Evolutionary conservation across 2,113 vertebrate genomes (phyloP), one percentile per base, ranked within the genome.

Genomic region (Sylvietta virens): DNA sequence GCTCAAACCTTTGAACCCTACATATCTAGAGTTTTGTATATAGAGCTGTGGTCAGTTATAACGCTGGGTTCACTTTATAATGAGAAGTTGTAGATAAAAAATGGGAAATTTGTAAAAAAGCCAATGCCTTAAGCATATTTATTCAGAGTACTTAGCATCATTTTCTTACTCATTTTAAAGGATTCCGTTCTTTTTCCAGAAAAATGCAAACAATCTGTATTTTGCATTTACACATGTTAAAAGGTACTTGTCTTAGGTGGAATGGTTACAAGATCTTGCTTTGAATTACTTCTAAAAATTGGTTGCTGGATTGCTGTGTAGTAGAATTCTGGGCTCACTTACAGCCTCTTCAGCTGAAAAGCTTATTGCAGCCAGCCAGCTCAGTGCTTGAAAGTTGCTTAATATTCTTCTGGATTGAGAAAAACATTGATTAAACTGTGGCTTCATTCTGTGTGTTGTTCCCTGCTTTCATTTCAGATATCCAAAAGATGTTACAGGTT

Each of bases 271-370:
- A 60, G 31, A 45, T 53, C 57, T 84, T 85, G 4, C 51, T 79
- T 72, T 76, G 42, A 76, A 33, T 77, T 76, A 23, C 44, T 78
- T 76, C 24, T 40, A 18, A 81, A 83, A 92, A 69, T 40, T 67
- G 48, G 26, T 66, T 86, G 27, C 65, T 84, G 39, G n/a, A 3
- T 64, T 84, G 40, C 53, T 51, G 27, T 81, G 37, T 24, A 17
- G 40, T 81, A 11, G 79, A 87, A 79, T 76, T 79, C 39, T 73
- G 31, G 66, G 77, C 73, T 94, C 31, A 30, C 21, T 81, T 83
- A 9, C 3, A 67, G 13, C 61, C 86, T 91, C 77, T 97, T 91
- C 61, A 92, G 28, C 39, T 71, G 72, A 53, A 64, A 86, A 82
- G 78, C 54, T 91, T n/a, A 33, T 26, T 83, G 40, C 74, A 77